Conservation (phyloP, 2,797 vertebrate species). For the Ptychadena robeensis region DNA sequence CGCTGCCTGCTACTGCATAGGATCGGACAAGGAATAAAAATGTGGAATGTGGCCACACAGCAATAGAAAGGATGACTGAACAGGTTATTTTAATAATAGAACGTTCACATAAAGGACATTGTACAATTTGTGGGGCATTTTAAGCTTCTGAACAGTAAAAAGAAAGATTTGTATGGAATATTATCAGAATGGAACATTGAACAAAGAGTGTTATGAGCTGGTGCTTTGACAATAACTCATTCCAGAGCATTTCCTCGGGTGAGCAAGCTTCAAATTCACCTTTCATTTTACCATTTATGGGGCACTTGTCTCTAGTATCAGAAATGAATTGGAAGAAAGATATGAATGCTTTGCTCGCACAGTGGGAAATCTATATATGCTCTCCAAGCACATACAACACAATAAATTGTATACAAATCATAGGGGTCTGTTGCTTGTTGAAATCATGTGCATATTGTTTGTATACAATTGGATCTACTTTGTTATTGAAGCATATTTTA, state of each 20-base stretch:
- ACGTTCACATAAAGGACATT: not conserved
- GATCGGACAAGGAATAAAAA: not conserved
- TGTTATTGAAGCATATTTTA: not conserved
- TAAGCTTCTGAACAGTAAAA: not conserved
- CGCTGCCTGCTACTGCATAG: too few species aligned
- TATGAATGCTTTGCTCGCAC: constrained; percentile 9
- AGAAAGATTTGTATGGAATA: not conserved
- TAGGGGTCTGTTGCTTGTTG: not conserved
- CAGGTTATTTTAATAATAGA: not conserved
- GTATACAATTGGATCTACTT: not conserved
- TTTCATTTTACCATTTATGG: constrained; percentile 18
- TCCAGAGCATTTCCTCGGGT: not conserved
- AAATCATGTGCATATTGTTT: constrained; percentile 5
- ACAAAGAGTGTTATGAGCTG: not conserved
- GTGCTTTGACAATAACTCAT: constrained; percentile 9
- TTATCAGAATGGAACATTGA: constrained; percentile 10
- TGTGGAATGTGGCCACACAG: not conserved
- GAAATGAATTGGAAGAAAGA: constrained; percentile 11
- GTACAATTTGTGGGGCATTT: not conserved
- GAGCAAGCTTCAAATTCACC: not conserved
- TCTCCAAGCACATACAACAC: not conserved
- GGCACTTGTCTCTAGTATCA: not conserved
- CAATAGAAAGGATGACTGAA: not conserved
- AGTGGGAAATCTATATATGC: constrained; percentile 1
- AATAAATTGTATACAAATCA: not conserved